Evolutionary conservation across 1,140 invertebrate genomes (phyloP), one percentile per base, ranked within the genome.

Genomic region (Cydia splendana): DNA sequence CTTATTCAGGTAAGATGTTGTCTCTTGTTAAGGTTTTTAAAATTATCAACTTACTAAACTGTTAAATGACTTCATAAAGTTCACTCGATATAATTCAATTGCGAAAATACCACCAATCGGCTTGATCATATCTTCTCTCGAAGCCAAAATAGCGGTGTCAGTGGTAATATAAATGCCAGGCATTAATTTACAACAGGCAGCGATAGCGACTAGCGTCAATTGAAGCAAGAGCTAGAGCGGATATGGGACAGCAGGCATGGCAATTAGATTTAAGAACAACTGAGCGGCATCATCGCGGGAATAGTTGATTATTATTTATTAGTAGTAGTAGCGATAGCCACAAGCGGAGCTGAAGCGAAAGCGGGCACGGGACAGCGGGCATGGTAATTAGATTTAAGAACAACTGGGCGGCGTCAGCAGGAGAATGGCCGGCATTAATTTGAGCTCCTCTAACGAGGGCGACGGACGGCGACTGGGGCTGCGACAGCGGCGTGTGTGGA

Each of bases 351-450:
- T 83, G 80, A 80, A 85, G 84, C 81, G 82, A 77, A 45, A 28
- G 79, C 67, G 74, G 18, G 71, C 42, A 79, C 80, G 69, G 78
- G 69, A 42, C 84, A 82, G 79, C 77, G 75, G 78, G 84, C 82
- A 81, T 80, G 89, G 91, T 90, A 91, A 93, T 93, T 93, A 93
- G 91, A 91, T 93, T 93, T 93, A 93, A 93, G 91, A 93, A 93
- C 90, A 93, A 93, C 89, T 88, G 89, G 90, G 79, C 82, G 83
- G 87, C 89, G 91, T 92, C 90, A 90, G 87, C 78, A 85, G 82
- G 87, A 88, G 91, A 93, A 93, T 93, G 87, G 91, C 87, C 87
- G 85, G 90, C 91, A 93, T 93, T 93, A 93, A 93, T 93, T 93
- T 91, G 91, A 89, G 89, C 89, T 89, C 83, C 88, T 91, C 88